Base-by-base conservation (phyloP, 2,888 invertebrate genomes). In the Eristalis intricaria region DNA sequence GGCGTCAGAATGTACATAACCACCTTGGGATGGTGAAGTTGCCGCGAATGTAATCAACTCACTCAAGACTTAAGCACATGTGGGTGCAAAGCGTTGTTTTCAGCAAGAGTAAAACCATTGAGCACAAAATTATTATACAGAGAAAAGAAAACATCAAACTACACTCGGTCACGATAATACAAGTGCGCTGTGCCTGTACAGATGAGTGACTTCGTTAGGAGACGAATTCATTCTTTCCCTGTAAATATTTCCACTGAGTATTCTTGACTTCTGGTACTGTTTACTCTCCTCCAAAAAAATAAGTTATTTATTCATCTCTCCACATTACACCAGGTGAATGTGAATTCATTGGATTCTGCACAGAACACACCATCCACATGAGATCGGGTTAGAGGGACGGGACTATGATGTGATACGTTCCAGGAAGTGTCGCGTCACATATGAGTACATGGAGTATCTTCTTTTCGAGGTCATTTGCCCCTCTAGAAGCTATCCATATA, bases 231-330 rank as follows among this genome's bases (percentile, higher is more conserved):
- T 38, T 8, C 2, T 50, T n/a, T 7, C 50, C 19, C n/a, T 43
- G 43, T 43, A 43, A 43, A 43, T 43, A 15, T 43, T n/a, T n/a
- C n/a, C 7, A 4, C n/a, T 50, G 43, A 19, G 19, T 50, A n/a
- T 50, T 50, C 43, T n/a, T 50, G 19, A 2, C 19, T 50, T 50
- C 2, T 64, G 77, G 56, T 66, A 50, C 64, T 83, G 71, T 75
- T 83, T 83, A 66, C 83, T 74, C 83, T 71, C 86, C 74, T 79
- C 83, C 74, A 83, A 86, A 83, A 79, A 86, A 86, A 83, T 79
- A 86, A 83, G 79, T 83, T 83, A 86, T 83, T 86, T 86, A 86
- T 86, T 83, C 83, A 86, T 75, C 74, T 83, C 83, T 83, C 86
- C 83, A 83, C 78, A 79, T 83, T 82, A 79, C 83, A 50, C 50